Evolutionary conservation across 2,888 invertebrate species (phyloP), one percentile per base, ranked within the genome.

Genomic region (Seira ritae): DNA sequence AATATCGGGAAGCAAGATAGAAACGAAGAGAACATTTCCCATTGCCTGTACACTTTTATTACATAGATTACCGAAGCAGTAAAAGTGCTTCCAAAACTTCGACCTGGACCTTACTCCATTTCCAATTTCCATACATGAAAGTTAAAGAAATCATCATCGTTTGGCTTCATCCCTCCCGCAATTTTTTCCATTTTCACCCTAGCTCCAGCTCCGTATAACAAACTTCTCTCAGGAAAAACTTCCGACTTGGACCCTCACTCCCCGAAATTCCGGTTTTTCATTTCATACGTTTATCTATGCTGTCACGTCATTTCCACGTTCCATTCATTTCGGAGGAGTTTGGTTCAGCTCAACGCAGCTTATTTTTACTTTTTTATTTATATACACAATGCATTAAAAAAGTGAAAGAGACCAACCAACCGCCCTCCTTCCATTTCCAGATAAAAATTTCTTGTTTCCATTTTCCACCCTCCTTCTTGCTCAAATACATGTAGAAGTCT

Each of bases 201-300:
- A 68, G 62, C 62, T 31, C 15, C 50, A 72, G 22, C 20, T 31
- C 74, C 6, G 1, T 6, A 19, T 71, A 50, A 12, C 50, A 50
- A 50, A 50, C 50, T 50, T 12, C 15, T 50, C 6, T 50, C 20
- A 80, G 42, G 55, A 68, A 79, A 6, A 68, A 50, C 50, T 50
- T 50, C 50, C 50, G 3, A 31, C 31, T 31, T 79, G 66, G 8
- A 73, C 80, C 80, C 80, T 75, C 80, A 74, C 80, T 80, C 74
- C 80, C 74, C 80, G 74, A 70, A 50, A 74, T 80, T 80, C 80
- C 74, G 80, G 74, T 74, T 80, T 80, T 50, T 46, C n/a, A 68
- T 80, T 80, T 73, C 62, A 19, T 2, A 65, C 31, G 2, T 31
- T 31, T 31, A 31, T 31, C 31, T 31, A 31, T n/a, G 50, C 17